Conservation (phyloP, 2,888 invertebrate genomes). For the Clitarchus hookeri region DNA sequence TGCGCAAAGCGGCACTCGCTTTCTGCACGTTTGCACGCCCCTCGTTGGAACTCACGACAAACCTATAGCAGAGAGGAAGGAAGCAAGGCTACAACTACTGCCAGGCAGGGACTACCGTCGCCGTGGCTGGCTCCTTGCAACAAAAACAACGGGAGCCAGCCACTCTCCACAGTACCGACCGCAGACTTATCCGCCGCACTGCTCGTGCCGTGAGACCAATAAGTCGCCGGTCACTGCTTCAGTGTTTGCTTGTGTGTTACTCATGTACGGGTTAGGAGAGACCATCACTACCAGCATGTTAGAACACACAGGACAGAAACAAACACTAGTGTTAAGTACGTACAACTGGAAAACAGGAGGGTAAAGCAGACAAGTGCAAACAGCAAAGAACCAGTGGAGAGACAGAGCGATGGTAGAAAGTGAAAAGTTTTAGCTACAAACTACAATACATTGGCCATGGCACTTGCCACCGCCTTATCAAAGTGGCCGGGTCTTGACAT, state of each 20-base stretch:
- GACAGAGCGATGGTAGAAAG: conserved; percentile 42
- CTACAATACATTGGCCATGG: conserved; percentile 40
- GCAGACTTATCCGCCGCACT: conserved; percentile 8
- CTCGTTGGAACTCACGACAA: conserved; percentile 97
- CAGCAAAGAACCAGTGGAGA: conserved; percentile 41
- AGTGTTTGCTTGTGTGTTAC: conserved; percentile 16
- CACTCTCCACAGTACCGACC: background rate
- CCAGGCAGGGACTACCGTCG: conserved; percentile 49
- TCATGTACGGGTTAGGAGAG: conserved; percentile 32
- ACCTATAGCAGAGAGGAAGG: conserved; percentile 53
- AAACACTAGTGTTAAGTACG: conserved; percentile 30
- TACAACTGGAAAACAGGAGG: conserved; percentile 34
- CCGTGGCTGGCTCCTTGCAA: background rate
- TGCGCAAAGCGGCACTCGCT: conserved; percentile 99
- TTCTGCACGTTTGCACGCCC: conserved; percentile 97
- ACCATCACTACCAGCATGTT: conserved; percentile 33
- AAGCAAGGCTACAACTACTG: conserved; percentile 62
- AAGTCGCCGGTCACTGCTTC: background rate
- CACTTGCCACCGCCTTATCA: conserved; percentile 41
- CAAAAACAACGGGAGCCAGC: background rate
- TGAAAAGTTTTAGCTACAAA: conserved; percentile 40
- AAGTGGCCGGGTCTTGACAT: conserved; percentile 38
- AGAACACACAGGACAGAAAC: conserved; percentile 33
- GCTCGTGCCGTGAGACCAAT: conserved; percentile 1
- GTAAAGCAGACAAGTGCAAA: conserved; percentile 41